Base-by-base conservation (phyloP, 2,888 invertebrate species). In the Rapana venosa region DNA sequence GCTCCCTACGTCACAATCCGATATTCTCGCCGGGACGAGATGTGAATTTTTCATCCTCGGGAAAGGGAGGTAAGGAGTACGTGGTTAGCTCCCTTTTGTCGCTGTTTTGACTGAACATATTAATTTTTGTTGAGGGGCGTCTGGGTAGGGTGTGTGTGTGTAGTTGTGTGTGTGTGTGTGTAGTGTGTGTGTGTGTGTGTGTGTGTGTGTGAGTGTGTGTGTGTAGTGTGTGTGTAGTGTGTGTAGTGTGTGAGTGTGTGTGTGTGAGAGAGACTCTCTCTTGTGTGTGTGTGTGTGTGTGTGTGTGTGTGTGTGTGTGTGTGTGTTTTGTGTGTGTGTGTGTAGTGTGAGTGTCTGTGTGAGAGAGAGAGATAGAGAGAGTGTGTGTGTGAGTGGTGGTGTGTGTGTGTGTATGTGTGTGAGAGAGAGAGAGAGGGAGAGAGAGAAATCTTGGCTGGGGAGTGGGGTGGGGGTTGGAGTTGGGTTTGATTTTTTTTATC, bases 11-110 rank as follows among this genome's bases (percentile, higher is more conserved):
- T n/a, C 74, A 74, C 22, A n/a, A 74, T 74, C n/a, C 6, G 74
- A 74, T 15, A 20, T 32, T 32, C 77, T 79, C 77, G 17, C 26
- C 15, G 77, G 77, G 20, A 26, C 77, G 2, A 32, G 32, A 26
- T 32, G 77, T 79, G 77, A 79, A 79, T 79, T 79, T 79, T 79
- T 79, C 77, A 79, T 79, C 77, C 77, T 13, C 11, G 17, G 32
- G 32, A 26, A 32, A 8, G 77, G 35, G 17, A 20, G 77, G 35
- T 32, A 15, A 79, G 32, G 77, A 79, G 77, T 79, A 32, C 77
- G 77, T 20, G 32, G 77, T 79, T 79, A 79, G 77, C 77, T 79
- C 77, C 77, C 77, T 79, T 79, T 79, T 79, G 77, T 35, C 77
- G 77, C n/a, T 74, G 74, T n/a, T 74, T 74, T 74, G 74, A 74